phyloP scores from a whole-genome alignment of 1,140 invertebrate genomes.

The Antheraea mylitta region DNA sequence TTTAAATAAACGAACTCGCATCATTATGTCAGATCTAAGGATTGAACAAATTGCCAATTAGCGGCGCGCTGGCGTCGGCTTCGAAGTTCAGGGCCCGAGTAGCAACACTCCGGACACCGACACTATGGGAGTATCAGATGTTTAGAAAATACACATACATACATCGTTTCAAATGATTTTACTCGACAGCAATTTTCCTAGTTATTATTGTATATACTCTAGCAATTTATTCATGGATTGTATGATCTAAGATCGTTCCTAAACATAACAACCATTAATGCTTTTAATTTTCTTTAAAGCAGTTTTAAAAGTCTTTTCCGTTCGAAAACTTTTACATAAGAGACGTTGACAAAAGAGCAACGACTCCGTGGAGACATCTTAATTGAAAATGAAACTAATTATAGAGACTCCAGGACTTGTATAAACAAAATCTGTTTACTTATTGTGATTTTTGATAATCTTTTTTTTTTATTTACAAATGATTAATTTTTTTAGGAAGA shows the following conservation, averaged over 20 bases:
- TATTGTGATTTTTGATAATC: too few relatives aligned
- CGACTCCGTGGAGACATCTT: conserved; percentile 34
- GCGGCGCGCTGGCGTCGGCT: conserved; percentile 48
- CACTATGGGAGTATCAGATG: conserved; percentile 13
- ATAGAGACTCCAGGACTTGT: too few relatives aligned
- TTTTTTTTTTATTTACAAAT: too few relatives aligned
- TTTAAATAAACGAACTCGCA: conserved; percentile 78
- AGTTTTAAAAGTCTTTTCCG: conserved; percentile 72
- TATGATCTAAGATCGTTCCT: conserved; percentile 31
- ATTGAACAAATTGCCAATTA: conserved; percentile 78
- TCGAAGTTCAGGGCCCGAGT: conserved; percentile 37
- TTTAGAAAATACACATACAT: background rate
- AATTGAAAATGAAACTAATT: background rate
- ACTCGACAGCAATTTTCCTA: too few relatives aligned
- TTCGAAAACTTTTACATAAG: conserved; percentile 70
- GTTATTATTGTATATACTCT: too few relatives aligned
- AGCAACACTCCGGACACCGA: conserved; percentile 25
- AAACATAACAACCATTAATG: conserved; percentile 62
- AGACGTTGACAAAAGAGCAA: conserved; percentile 61
- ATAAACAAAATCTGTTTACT: too few relatives aligned
- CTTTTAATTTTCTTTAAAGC: conserved; percentile 76
- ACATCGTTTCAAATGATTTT: background rate
- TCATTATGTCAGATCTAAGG: conserved; percentile 77
- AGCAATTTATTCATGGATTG: background rate
- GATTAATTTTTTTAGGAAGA: too few relatives aligned